Conservation (phyloP, 2,888 invertebrate species). For the Acanthosepion lycidas region DNA sequence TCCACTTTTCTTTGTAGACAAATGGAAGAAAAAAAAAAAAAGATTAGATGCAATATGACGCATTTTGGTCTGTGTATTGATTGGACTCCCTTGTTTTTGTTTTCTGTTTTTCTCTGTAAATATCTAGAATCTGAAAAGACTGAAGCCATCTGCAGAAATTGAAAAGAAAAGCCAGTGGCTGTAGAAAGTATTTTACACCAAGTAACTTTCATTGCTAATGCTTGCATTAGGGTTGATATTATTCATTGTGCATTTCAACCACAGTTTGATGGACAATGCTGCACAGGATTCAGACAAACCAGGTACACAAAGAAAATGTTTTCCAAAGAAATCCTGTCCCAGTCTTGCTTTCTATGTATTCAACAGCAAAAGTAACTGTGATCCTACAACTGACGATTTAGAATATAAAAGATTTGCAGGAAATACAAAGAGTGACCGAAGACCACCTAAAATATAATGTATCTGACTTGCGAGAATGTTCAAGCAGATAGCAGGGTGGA, state of each 20-base stretch:
- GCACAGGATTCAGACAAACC: no score
- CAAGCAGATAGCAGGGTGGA: neutral
- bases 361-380: neutral
- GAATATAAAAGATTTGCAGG: neutral
- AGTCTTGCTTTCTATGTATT: neutral
- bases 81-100: neutral
- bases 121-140: neutral
- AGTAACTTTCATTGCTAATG: conserved; percentile 6
- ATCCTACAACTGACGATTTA: neutral
- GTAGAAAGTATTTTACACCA: neutral
- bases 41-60: neutral
- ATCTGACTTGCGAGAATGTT: neutral
- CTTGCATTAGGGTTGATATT: neutral
- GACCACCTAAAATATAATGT: neutral
- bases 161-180: neutral
- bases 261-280: neutral
- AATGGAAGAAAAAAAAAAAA: neutral
- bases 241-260: neutral
- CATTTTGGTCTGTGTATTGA: neutral
- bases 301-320: no score
- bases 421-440: neutral
- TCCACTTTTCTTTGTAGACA: neutral
- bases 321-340: neutral
- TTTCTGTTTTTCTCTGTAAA: neutral
- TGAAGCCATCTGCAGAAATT: neutral